Evolutionary conservation across 2,113 vertebrate species (phyloP), one percentile per base, ranked within the genome.

Genomic region (Aix galericulata): DNA sequence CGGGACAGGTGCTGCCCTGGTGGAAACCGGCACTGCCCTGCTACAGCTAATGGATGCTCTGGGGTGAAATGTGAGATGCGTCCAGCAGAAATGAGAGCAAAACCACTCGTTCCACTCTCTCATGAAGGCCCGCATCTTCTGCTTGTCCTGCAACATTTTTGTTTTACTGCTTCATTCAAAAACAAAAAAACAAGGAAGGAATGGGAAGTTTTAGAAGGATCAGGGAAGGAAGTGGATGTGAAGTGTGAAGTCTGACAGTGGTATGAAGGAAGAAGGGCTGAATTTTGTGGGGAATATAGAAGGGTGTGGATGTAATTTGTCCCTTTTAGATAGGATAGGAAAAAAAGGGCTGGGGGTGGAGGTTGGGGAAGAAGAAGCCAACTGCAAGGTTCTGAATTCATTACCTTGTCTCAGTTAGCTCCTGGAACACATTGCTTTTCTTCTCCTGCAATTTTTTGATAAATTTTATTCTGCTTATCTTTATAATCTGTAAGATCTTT

Each of bases 1-100:
- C 0, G 3, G 64, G 93, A 95, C 90, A 93, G 90, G 86, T 96
- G 92, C 36, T 63, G 63, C 0, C 2, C 59, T 58, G 63, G 22
- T 63, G 48, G 1, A 2, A 73, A 4, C 42, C 9, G 9, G n/a
- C 0, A 1, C 22, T 66, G 59, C 40, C 46, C 25, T 0, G 0
- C 71, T 31, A 59, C 26, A 21, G 50, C 27, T 77, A 22, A 58
- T 58, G 80, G 34, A 69, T 31, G 53, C 58, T 68, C 40, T 44
- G 27, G 32, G 38, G 27, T 7, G 85, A 95, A 95, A 96, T 0
- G 0, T 15, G 69, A 97, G 71, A 85, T 31, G 29, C 1, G 0
- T 26, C 10, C 6, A 52, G 38, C 46, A 74, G 44, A 75, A 91
- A 15, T 1, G 17, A 59, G 58, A 71, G 32, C 32, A 81, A 68